A percentile compares a stretch with the other conserved stretches of the same genome.
Conservation (phyloP, 2,888 invertebrate species). For the Octodonta nipae region DNA sequence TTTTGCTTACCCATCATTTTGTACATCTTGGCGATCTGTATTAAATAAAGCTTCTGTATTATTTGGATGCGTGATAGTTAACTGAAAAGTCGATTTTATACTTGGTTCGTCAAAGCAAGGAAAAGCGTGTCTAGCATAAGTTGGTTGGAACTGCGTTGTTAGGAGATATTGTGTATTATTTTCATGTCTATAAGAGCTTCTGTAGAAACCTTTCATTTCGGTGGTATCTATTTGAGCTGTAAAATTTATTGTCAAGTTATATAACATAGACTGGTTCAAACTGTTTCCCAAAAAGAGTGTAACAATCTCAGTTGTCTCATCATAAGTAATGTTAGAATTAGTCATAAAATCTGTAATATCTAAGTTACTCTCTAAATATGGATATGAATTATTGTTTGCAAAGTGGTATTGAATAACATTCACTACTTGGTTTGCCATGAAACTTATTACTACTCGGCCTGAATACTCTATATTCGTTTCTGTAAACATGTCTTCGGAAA, state of each 20-base stretch:
- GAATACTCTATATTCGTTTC: no score
- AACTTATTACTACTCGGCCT: no score
- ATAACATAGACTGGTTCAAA: constrained; percentile 7
- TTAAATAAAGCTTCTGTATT: constrained; percentile 12
- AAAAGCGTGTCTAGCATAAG: constrained; percentile 16
- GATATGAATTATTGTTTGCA: no score
- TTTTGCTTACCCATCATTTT: no score
- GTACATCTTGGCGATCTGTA: no score
- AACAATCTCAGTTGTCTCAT: constrained; percentile 14
- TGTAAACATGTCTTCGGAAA: no score
- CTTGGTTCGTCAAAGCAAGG: constrained; percentile 21
- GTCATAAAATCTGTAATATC: no score
- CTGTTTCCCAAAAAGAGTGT: constrained; percentile 8
- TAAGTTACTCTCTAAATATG: no score
- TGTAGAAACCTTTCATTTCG: constrained; percentile 39
- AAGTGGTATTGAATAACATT: no score
- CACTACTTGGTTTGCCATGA: no score
- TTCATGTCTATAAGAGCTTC: no score
- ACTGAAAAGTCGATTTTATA: constrained; percentile 16
- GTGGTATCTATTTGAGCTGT: constrained; percentile 24
- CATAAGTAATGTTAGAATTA: no score
- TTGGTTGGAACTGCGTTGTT: constrained; percentile 19
- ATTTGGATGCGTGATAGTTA: constrained; percentile 12
- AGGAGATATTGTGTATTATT: constrained; percentile 13
- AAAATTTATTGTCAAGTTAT: constrained; percentile 15